Base-by-base conservation (phyloP, 2,888 invertebrate genomes). In the Zygogramma bicolorata region DNA sequence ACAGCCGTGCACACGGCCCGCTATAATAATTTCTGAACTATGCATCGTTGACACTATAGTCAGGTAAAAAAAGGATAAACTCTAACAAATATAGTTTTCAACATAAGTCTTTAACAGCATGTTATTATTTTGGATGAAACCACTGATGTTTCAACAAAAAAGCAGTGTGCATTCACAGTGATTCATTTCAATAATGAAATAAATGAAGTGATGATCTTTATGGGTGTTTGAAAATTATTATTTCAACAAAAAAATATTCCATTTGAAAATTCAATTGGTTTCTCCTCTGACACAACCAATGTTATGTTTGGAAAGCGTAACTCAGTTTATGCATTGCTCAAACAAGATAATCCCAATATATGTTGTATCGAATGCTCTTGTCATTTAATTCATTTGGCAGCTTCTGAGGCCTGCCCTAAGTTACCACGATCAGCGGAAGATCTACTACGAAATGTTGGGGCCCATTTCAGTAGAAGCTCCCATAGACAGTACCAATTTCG, bases 351-450 rank as follows among this genome's bases (percentile, higher is more conserved):
- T 20, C 83, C 83, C 34, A 42, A 77, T 53, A 81, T 84, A 71
- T 77, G 78, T 18, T 75, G 74, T 20, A 72, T 84, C 27, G 83
- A 83, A 72, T 85, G 83, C 71, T 81, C 79, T 40, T 84, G 84
- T 67, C 84, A 84, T 71, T 76, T 81, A 71, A 81, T 84, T 38
- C 78, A 83, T 75, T 73, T 85, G 57, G 75, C 79, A 49, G 77
- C 83, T 60, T 80, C 79, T 13, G 78, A 83, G 72, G 83, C 84
- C n/a, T 84, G 83, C 73, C 68, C 82, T 1, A 81, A 80, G 74
- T 73, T 85, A 38, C 85, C 84, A 3, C 57, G 62, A 62, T 68
- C 63, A 42, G 70, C 79, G 31, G 79, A 78, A 65, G 75, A 78
- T 68, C 25, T 78, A 25, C 70, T 81, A 22, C 70, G 81, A 66